These are phyloP conservation scores for Drosophila funebris DNA, from an alignment of 1,140 invertebrate genomes.

Conservation along the genomic window DNA sequence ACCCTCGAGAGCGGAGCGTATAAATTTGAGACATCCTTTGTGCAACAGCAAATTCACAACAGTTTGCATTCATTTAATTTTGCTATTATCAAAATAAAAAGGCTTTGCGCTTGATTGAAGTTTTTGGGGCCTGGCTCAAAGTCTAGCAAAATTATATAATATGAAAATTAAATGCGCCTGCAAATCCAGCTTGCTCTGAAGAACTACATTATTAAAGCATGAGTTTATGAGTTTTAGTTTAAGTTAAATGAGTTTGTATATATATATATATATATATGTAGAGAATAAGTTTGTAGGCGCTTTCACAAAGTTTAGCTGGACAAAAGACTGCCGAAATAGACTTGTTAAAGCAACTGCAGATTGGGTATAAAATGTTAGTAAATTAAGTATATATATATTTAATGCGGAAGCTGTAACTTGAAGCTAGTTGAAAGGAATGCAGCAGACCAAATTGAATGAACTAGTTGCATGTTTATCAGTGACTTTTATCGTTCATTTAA, in stretches of 20 bases:
- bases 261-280: neutral
- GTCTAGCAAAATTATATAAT: slow-evolving; percentile 68
- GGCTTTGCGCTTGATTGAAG: slow-evolving; percentile 79
- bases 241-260: too few relatives aligned
- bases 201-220: slow-evolving; percentile 7
- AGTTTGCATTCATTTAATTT: slow-evolving; percentile 80
- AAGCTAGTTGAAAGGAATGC: too few relatives aligned
- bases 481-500: too few relatives aligned
- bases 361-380: too few relatives aligned
- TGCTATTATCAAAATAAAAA: slow-evolving; percentile 78
- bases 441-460: too few relatives aligned
- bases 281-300: too few relatives aligned
- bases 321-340: neutral
- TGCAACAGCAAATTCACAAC: slow-evolving; percentile 65
- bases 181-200: slow-evolving; percentile 61
- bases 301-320: neutral
- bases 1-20: slow-evolving; percentile 56
- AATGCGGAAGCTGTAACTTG: too few relatives aligned
- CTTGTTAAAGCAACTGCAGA: too few relatives aligned
- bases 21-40: slow-evolving; percentile 74
- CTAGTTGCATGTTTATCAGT: too few relatives aligned
- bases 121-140: slow-evolving; percentile 37
- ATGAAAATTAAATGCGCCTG: slow-evolving; percentile 58
- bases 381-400: too few relatives aligned
- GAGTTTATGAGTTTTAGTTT: too few relatives aligned